These are phyloP conservation scores for Drosophila nigromelanica DNA, from an alignment of 1,140 invertebrate genomes.

Conservation along the genomic window DNA sequence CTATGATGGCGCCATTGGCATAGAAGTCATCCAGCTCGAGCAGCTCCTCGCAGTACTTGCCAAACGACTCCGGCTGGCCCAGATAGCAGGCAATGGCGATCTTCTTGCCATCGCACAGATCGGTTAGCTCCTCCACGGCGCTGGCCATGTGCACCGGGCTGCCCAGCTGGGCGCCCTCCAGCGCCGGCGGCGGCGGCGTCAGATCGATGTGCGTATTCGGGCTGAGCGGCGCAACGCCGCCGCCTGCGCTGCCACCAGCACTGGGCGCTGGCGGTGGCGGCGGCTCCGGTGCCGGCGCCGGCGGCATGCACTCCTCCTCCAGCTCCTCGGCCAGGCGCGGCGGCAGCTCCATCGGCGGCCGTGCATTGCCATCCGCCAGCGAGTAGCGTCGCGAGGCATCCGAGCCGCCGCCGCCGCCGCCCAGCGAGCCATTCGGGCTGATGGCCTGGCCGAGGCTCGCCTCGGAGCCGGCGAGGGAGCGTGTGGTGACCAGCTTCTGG, in stretches of 20 bases:
- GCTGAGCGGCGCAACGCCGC: constrained; percentile 53
- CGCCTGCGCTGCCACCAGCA: background rate
- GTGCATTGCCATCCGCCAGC: constrained; percentile 82
- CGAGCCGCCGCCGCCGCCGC: constrained; percentile 72
- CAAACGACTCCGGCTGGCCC: constrained; percentile 91
- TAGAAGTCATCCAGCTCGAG: constrained; percentile 85
- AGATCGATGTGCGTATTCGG: constrained; percentile 81
- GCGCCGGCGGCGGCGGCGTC: constrained; percentile 78
- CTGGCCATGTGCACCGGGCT: constrained; percentile 75
- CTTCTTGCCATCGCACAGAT: constrained; percentile 93
- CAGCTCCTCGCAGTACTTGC: constrained; percentile 88
- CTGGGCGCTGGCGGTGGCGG: constrained; percentile 66
- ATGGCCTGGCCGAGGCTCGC: constrained; percentile 88
- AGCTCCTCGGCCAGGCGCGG: constrained; percentile 85
- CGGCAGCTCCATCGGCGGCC: constrained; percentile 84
- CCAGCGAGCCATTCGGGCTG: constrained; percentile 85
- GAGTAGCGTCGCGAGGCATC: constrained; percentile 81
- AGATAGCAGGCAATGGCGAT: constrained; percentile 93
- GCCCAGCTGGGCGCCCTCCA: constrained; percentile 62
- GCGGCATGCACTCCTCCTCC: constrained; percentile 84
- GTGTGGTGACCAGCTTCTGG: constrained; percentile 92
- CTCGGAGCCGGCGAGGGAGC: constrained; percentile 92
- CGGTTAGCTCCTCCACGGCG: constrained; percentile 88
- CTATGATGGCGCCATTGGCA: constrained; percentile 67
- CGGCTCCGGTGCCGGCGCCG: constrained; percentile 83